Conservation (phyloP, 2,113 vertebrate species). For the Speoplatyrhinus poulsoni region DNA sequence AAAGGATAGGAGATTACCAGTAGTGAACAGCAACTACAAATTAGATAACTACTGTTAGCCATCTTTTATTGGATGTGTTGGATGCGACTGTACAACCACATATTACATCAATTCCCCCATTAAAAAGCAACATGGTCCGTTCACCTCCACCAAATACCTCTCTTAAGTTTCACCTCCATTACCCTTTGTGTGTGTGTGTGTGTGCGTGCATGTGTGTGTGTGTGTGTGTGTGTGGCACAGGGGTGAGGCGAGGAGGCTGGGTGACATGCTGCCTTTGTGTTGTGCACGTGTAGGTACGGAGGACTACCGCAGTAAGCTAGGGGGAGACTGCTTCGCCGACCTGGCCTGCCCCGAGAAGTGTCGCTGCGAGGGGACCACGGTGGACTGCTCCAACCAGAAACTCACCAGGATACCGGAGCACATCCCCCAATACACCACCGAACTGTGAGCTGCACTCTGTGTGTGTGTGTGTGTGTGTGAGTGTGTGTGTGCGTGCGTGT, state of each 20-base stretch:
- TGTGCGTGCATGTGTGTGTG: not conserved
- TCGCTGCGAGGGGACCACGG: slow-evolving; percentile 94
- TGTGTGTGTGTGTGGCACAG: not conserved
- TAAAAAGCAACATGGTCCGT: slow-evolving; percentile 8
- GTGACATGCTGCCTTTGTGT: slow-evolving; percentile 19
- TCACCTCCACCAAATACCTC: too few relatives aligned
- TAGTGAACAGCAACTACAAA: too few relatives aligned
- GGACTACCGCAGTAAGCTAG: slow-evolving; percentile 96
- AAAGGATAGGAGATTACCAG: too few relatives aligned
- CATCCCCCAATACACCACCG: slow-evolving; percentile 94
- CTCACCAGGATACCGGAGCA: slow-evolving; percentile 94
- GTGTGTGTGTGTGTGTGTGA: slow-evolving; percentile 11
- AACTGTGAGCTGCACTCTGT: slow-evolving; percentile 85
- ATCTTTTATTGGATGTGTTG: not conserved
- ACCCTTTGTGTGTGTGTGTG: too few relatives aligned
- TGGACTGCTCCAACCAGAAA: slow-evolving; percentile 98
- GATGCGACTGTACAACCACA: not conserved
- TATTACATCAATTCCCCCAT: not conserved
- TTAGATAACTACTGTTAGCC: too few relatives aligned
- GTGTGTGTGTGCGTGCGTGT: slow-evolving; percentile 1
- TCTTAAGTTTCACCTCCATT: too few relatives aligned
- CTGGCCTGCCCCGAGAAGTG: slow-evolving; percentile 97
- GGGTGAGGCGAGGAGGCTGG: not conserved
- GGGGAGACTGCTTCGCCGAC: slow-evolving; percentile 97
- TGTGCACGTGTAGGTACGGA: slow-evolving; percentile 84